These are phyloP conservation scores for Sebastes melanostomus DNA, from an alignment of 2,797 vertebrate genomes.

Conservation along the genomic window DNA sequence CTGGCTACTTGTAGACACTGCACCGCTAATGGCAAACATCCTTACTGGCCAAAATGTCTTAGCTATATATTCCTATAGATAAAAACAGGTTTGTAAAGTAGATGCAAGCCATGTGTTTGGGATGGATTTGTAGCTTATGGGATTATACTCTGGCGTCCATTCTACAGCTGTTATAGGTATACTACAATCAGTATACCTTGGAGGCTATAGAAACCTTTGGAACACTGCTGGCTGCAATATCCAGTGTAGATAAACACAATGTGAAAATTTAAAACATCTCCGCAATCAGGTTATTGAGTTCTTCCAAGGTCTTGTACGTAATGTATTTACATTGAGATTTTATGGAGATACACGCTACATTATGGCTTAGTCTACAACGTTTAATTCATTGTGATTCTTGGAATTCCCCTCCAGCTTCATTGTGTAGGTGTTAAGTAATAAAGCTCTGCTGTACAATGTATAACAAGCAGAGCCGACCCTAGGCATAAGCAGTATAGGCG, in stretches of 20 bases:
- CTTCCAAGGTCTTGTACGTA: background rate
- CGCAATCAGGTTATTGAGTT: slow-evolving; percentile 7
- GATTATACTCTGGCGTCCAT: slow-evolving; percentile 22
- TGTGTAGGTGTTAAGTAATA: background rate
- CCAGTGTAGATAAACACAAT: background rate
- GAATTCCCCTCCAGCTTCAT: background rate
- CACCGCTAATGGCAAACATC: background rate
- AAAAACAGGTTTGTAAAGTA: slow-evolving; percentile 5
- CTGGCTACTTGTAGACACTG: slow-evolving; percentile 39
- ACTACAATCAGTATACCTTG: slow-evolving; percentile 11
- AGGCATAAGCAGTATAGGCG: background rate
- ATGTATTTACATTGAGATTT: background rate
- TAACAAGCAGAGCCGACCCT: background rate
- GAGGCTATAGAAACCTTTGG: slow-evolving; percentile 22
- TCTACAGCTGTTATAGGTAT: slow-evolving; percentile 18
- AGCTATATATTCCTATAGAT: slow-evolving; percentile 15
- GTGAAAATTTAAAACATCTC: slow-evolving; percentile 13
- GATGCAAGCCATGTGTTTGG: slow-evolving; percentile 33
- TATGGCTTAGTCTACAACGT: background rate
- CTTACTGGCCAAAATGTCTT: slow-evolving; percentile 7
- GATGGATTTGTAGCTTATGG: slow-evolving; percentile 3
- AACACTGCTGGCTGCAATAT: slow-evolving; percentile 4
- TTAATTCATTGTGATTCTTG: background rate
- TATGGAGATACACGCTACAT: background rate
- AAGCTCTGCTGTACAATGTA: background rate